These are phyloP conservation scores for Benitochromis conjunctus DNA, from an alignment of 2,113 vertebrate species.

Conservation along the genomic window DNA sequence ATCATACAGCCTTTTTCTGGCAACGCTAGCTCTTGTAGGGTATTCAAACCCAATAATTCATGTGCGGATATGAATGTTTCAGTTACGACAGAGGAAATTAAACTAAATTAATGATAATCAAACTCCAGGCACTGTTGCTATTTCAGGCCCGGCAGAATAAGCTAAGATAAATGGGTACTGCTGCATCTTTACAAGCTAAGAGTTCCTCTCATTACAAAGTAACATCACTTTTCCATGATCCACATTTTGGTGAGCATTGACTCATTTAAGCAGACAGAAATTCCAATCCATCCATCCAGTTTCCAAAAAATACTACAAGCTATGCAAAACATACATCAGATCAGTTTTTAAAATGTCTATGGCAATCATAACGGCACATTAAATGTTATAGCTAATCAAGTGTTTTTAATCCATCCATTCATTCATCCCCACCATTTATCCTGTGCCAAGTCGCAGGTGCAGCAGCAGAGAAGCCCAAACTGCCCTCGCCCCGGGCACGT, in stretches of 20 bases:
- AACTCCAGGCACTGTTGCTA: conserved; percentile 33
- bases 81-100: conserved; percentile 63
- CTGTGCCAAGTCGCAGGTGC: not conserved
- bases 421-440: not conserved
- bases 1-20: conserved; percentile 27
- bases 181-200: not conserved
- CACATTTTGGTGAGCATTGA: not conserved
- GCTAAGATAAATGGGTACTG: not conserved
- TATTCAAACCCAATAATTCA: conserved; percentile 61
- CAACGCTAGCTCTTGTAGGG: conserved; percentile 32
- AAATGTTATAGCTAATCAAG: not conserved
- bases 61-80: conserved; percentile 72
- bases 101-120: conserved; percentile 67
- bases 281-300: not conserved
- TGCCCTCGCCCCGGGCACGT: not conserved
- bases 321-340: not conserved
- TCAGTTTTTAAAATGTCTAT: not conserved
- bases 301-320: not conserved
- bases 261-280: not conserved
- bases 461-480: not conserved
- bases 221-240: not conserved
- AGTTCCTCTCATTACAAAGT: not conserved
- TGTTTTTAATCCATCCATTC: not conserved
- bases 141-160: conserved; percentile 25
- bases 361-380: not conserved